Evolutionary conservation across 2,113 vertebrate genomes (phyloP), one percentile per base, ranked within the genome.

Genomic region (Lophotis ruficrista): DNA sequence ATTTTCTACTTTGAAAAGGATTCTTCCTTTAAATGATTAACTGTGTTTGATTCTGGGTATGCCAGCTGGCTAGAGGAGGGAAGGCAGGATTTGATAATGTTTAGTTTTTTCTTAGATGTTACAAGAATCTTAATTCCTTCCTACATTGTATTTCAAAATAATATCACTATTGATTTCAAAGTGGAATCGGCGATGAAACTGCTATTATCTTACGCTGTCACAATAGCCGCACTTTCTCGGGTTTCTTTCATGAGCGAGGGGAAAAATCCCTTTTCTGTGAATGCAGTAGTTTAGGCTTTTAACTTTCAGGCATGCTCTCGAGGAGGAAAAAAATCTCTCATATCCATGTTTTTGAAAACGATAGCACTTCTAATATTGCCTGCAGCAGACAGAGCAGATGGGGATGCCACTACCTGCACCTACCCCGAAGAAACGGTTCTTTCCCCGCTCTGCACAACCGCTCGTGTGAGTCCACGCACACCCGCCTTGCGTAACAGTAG

Each of bases 1-100:
- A 96, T 97, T 98, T 98, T 97, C 96, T 96, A 87, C 95, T 97
- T 97, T 97, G 96, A 97, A 97, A 97, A 97, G 95, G 87, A 97
- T 95, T 97, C 93, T 97, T 97, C 93, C 96, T 98, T 97, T 91
- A 97, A 98, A 94, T 97, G 97, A 97, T 97, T 94, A 97, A 82
- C 95, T 85, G 71, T 94, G 83, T 95, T 97, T 96, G 96, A 95
- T 94, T 97, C 84, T 95, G 88, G 83, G 79, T 87, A 79, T 97
- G 95, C 97, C 92, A 94, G 96, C 96, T 97, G 94, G 96, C 96
- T 96, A 87, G 89, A 83, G 90, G 83, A 95, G 57, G 70, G 71
- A 95, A 97, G 95, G 91, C 97, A 97, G 87, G 93, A 71, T 92
- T 97, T 97, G 96, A 96, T 97, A 95, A 94, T 94, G 82, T 94